Conservation (phyloP, 92 coral and sea anemone species). For the Palythoa grandis region DNA sequence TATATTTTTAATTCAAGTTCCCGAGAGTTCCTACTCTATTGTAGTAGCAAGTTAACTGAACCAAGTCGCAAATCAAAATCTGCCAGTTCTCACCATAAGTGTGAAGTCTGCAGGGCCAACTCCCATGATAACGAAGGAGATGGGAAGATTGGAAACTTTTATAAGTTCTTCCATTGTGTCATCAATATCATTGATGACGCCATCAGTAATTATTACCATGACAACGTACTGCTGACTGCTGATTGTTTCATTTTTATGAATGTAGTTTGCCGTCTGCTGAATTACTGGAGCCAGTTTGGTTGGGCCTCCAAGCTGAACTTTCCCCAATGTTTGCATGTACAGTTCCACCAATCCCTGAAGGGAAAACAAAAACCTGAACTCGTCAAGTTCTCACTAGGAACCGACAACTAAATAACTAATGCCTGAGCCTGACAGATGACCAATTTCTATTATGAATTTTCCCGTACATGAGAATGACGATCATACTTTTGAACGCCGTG, state of each 20-base stretch:
- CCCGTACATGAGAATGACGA: too few species aligned
- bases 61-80: not conserved
- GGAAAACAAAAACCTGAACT: not conserved
- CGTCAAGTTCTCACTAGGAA: too few species aligned
- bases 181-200: constrained; percentile 91
- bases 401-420: too few species aligned
- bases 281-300: constrained; percentile 94
- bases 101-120: constrained; percentile 91
- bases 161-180: constrained; percentile 58
- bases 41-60: too few species aligned
- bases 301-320: constrained; percentile 86
- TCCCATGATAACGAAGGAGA: constrained; percentile 91
- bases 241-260: constrained; percentile 69
- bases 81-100: constrained; percentile 76
- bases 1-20: not conserved
- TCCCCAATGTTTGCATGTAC: constrained; percentile 65
- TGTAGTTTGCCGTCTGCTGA: constrained; percentile 80
- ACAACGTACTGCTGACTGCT: constrained; percentile 80
- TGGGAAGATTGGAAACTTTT: constrained; percentile 64
- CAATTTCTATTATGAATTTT: too few species aligned
- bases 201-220: constrained; percentile 86
- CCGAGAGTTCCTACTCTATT: not conserved
- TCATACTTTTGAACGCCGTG: too few species aligned
- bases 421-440: too few species aligned
- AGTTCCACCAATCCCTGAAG: constrained; percentile 69